Evolutionary conservation across 2,888 invertebrate genomes (phyloP).

Genomic region (Melanostoma scalare): DNA sequence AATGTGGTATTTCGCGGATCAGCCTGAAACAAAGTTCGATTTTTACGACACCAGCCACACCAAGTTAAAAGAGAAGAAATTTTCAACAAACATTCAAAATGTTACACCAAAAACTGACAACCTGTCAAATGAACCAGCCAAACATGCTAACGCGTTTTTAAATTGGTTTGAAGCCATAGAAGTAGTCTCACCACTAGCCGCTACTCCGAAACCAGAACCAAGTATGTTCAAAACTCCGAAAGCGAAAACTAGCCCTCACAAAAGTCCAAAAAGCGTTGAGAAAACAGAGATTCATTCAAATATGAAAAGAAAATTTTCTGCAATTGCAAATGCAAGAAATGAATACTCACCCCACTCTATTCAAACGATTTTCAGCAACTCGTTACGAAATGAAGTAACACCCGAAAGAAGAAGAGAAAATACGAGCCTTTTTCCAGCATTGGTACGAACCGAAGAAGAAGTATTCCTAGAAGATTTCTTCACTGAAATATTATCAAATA

Average conservation of each 20-base stretch:
- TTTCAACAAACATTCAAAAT: neutral
- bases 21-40: conserved; percentile 4
- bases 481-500: neutral
- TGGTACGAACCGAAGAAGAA: neutral
- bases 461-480: conserved; percentile 2
- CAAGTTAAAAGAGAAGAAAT: neutral
- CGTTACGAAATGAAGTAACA: conserved; percentile 5
- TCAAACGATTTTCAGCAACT: neutral
- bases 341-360: neutral
- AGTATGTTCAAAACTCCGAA: neutral
- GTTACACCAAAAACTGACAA: neutral
- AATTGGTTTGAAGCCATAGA: neutral
- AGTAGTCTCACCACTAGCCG: neutral
- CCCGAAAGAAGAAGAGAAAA: neutral
- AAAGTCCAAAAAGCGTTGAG: neutral
- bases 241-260: neutral
- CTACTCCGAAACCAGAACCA: neutral
- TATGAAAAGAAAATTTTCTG: neutral
- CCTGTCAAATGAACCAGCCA: neutral
- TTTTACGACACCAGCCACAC: conserved; percentile 28
- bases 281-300: neutral
- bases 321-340: too few species aligned
- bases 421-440: neutral
- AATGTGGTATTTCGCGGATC: conserved; percentile 27
- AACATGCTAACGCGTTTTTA: neutral